Conservation (phyloP, 1,140 invertebrate species). For the Meloidogyne hapla region DNA sequence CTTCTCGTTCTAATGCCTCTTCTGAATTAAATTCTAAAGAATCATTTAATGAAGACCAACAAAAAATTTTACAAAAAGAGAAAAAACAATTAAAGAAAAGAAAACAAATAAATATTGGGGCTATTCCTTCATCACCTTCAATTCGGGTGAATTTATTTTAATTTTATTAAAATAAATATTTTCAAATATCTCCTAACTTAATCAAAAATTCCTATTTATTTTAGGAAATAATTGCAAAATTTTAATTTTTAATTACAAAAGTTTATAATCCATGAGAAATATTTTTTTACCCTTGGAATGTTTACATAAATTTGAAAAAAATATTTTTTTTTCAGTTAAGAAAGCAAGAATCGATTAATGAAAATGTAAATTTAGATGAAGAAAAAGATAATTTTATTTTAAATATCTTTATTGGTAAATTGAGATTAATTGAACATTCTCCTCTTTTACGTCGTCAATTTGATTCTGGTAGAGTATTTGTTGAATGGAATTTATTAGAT, state of each 20-base stretch:
- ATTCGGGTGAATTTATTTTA: constrained; percentile 18
- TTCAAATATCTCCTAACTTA: too few species aligned
- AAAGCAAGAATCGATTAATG: background rate
- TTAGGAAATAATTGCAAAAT: too few species aligned
- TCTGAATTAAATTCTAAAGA: constrained; percentile 6
- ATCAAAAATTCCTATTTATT: too few species aligned
- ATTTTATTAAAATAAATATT: constrained; percentile 20
- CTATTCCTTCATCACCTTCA: constrained; percentile 9
- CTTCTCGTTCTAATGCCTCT: background rate
- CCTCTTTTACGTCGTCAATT: constrained; percentile 34
- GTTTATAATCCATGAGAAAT: too few species aligned
- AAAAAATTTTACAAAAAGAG: background rate
- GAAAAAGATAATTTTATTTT: constrained; percentile 11
- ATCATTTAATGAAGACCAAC: background rate
- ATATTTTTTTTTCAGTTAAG: constrained; percentile 11
- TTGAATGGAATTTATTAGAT: constrained; percentile 56
- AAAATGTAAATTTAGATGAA: constrained; percentile 3
- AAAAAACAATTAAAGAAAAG: constrained; percentile 10
- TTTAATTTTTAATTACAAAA: too few species aligned
- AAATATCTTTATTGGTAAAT: constrained; percentile 30
- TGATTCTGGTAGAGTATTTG: constrained; percentile 44
- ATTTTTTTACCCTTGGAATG: too few species aligned
- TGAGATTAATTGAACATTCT: constrained; percentile 45
- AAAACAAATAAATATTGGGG: background rate
- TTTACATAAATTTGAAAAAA: too few species aligned